Conservation (phyloP, 2,888 invertebrate genomes). For the Buathra laborator region DNA sequence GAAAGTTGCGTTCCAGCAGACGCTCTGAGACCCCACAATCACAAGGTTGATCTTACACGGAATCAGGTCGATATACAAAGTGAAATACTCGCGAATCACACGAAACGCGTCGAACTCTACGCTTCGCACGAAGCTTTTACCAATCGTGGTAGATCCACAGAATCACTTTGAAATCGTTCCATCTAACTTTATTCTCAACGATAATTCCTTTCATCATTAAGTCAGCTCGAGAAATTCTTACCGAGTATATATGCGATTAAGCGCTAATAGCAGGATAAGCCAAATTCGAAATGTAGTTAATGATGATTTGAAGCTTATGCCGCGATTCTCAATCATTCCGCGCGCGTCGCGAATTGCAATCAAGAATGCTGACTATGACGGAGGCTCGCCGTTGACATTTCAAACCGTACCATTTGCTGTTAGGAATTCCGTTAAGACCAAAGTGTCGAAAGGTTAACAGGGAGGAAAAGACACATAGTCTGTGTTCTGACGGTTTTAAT, state of each 20-base stretch:
- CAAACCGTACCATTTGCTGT: constrained; percentile 52
- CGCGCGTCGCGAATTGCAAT: constrained; percentile 7
- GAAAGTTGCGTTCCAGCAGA: constrained; percentile 56
- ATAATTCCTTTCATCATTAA: neutral
- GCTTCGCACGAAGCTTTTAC: neutral
- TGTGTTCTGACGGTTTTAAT: constrained; percentile 6
- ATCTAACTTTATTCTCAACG: neutral
- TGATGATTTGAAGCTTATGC: neutral
- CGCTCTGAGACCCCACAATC: neutral
- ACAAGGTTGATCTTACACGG: neutral
- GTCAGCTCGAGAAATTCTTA: neutral
- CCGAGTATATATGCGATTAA: neutral
- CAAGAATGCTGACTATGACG: constrained; percentile 28
- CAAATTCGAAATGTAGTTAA: neutral
- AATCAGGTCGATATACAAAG: neutral
- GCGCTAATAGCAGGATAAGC: neutral
- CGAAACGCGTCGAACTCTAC: neutral
- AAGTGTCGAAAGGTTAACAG: constrained; percentile 73
- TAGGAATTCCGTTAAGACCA: constrained; percentile 60
- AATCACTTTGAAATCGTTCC: neutral
- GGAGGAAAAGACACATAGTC: constrained; percentile 24
- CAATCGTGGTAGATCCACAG: neutral
- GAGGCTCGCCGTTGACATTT: constrained; percentile 70
- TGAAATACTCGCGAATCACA: neutral
- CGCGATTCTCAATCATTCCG: neutral